These are phyloP conservation scores for Catharus ustulatus DNA, from an alignment of 2,797 vertebrate genomes.

Conservation along the genomic window DNA sequence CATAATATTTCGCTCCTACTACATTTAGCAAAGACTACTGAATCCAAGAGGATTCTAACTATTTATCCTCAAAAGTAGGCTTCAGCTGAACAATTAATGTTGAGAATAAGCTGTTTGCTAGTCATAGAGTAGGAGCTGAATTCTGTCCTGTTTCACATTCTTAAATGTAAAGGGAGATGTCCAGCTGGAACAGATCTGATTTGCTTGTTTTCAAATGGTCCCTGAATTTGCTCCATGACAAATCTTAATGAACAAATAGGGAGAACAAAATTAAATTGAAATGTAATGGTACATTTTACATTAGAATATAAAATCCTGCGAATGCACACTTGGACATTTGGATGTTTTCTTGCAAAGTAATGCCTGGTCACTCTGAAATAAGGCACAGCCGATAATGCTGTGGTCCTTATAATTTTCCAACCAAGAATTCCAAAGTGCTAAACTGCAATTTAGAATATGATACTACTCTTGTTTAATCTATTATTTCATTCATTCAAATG, in stretches of 20 bases:
- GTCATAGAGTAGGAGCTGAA: neutral
- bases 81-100: neutral
- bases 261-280: neutral
- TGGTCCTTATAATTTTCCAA: neutral
- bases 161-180: neutral
- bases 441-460: neutral
- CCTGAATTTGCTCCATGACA: neutral
- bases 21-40: accelerated
- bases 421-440: neutral
- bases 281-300: neutral
- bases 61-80: neutral
- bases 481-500: neutral
- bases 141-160: neutral
- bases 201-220: neutral
- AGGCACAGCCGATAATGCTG: neutral
- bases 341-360: neutral
- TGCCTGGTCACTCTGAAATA: neutral
- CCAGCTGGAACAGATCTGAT: neutral
- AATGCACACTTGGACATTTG: neutral
- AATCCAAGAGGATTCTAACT: neutral
- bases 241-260: neutral
- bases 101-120: neutral
- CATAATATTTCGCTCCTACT: neutral
- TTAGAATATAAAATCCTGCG: neutral
- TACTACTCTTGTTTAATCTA: neutral